Evolutionary conservation across 2,797 vertebrate species (phyloP).

Genomic region (Argentina silus): DNA sequence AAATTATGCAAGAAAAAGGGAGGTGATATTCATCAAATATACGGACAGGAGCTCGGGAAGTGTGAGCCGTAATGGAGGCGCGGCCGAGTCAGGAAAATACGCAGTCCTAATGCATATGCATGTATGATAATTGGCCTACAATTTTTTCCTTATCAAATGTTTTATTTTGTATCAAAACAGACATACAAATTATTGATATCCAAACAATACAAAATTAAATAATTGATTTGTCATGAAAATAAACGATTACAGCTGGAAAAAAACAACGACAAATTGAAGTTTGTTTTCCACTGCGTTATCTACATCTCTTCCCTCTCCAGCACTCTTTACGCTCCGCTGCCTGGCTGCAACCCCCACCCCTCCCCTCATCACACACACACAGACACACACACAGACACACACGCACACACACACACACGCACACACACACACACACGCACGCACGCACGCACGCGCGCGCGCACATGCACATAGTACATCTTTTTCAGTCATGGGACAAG

Average conservation of each 20-base stretch:
- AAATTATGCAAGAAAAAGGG: slow-evolving; percentile 1
- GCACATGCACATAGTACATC: slow-evolving; percentile 37
- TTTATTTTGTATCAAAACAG: slow-evolving; percentile 41
- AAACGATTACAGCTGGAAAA: slow-evolving; percentile 37
- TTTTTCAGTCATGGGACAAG: slow-evolving; percentile 70
- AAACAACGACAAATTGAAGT: slow-evolving; percentile 67
- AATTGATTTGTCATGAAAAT: slow-evolving; percentile 36
- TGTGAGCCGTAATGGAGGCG: slow-evolving; percentile 65
- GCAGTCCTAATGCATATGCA: slow-evolving; percentile 83
- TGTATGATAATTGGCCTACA: slow-evolving; percentile 70
- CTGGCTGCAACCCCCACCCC: slow-evolving; percentile 43
- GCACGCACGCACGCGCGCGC: slow-evolving; percentile 19
- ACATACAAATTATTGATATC: slow-evolving; percentile 25
- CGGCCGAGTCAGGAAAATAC: slow-evolving; percentile 78
- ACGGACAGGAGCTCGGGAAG: slow-evolving; percentile 35
- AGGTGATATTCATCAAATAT: background rate
- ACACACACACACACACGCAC: slow-evolving; percentile 42
- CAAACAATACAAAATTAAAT: slow-evolving; percentile 7
- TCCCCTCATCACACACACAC: slow-evolving; percentile 16
- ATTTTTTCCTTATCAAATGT: slow-evolving; percentile 46
- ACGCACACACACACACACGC: slow-evolving; percentile 29
- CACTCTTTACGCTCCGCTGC: slow-evolving; percentile 79
- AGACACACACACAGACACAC: slow-evolving; percentile 24
- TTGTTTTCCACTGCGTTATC: slow-evolving; percentile 79
- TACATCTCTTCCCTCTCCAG: slow-evolving; percentile 75